Evolutionary conservation across 35 echinoderm and acorn worm genomes (phyloP).

Genomic region (Ophiothrix spiculata): DNA sequence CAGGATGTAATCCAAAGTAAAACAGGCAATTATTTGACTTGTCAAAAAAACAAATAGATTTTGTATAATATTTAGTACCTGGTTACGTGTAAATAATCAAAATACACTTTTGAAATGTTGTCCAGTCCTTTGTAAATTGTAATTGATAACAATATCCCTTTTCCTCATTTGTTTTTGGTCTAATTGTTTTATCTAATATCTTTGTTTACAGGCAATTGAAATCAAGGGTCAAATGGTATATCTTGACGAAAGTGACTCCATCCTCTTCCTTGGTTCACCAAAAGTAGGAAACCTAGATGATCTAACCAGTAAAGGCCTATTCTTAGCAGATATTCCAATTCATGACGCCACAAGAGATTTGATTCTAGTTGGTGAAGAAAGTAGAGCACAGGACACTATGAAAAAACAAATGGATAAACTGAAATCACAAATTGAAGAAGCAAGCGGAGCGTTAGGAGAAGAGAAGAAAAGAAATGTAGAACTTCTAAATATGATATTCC

Average conservation of each 20-base stretch:
- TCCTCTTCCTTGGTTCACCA: conserved; percentile 90
- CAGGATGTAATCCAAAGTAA: too few species aligned
- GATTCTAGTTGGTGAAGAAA: conserved; percentile 88
- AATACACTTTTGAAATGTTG: too few species aligned
- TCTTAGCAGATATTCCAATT: conserved; percentile 91
- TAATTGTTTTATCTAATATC: too few species aligned
- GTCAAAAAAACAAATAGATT: too few species aligned
- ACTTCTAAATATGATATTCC: conserved; percentile 85
- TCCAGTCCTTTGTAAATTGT: too few species aligned
- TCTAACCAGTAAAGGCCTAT: conserved; percentile 82
- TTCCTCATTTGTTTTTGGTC: too few species aligned
- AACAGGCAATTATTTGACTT: too few species aligned
- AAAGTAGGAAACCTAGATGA: conserved; percentile 86
- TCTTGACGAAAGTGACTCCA: conserved; percentile 71
- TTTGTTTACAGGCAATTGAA: conserved; percentile 65
- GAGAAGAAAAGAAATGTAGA: conserved; percentile 94
- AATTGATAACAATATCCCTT: too few species aligned
- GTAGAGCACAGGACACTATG: conserved; percentile 87
- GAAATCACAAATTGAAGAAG: conserved; percentile 79
- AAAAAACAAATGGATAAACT: conserved; percentile 96
- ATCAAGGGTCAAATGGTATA: conserved; percentile 92
- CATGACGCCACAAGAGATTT: conserved; percentile 93
- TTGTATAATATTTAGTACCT: too few species aligned
- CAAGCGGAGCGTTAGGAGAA: conserved; percentile 51
- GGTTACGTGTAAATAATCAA: too few species aligned